These are phyloP conservation scores for Bedellia somnulentella DNA, from an alignment of 2,888 invertebrate genomes.

Conservation along the genomic window DNA sequence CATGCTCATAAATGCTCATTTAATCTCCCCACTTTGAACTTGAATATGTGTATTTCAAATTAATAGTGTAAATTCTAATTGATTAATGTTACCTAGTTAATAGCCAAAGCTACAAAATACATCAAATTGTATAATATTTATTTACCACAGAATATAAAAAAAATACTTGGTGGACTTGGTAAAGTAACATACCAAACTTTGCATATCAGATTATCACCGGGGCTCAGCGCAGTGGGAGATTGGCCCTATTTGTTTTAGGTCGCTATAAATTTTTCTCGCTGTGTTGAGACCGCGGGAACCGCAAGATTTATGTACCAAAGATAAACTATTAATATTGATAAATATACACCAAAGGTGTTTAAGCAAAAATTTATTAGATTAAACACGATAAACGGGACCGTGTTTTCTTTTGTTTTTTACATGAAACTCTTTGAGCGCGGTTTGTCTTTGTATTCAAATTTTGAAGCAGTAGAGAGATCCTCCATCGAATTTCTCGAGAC, in stretches of 20 bases:
- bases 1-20: too few species aligned
- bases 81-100: too few species aligned
- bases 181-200: too few species aligned
- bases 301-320: constrained; percentile 35
- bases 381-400: too few species aligned
- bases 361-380: constrained; percentile 19
- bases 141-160: too few species aligned
- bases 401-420: too few species aligned
- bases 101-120: too few species aligned
- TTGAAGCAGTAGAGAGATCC: constrained; percentile 3
- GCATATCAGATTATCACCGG: constrained; percentile 13
- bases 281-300: constrained; percentile 33
- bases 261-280: constrained; percentile 37
- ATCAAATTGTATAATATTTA: too few species aligned
- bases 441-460: constrained; percentile 15
- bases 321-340: constrained; percentile 21
- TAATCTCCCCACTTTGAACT: too few species aligned
- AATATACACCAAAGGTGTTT: constrained; percentile 23
- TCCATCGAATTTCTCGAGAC: constrained; percentile 9
- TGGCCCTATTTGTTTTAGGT: constrained; percentile 35
- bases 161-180: too few species aligned
- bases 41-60: too few species aligned
- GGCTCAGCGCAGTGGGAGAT: constrained; percentile 24
- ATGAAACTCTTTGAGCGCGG: neutral
- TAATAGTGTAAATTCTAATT: too few species aligned